Conservation (phyloP, 2,113 vertebrate species). For the Odocoileus virginianus region DNA sequence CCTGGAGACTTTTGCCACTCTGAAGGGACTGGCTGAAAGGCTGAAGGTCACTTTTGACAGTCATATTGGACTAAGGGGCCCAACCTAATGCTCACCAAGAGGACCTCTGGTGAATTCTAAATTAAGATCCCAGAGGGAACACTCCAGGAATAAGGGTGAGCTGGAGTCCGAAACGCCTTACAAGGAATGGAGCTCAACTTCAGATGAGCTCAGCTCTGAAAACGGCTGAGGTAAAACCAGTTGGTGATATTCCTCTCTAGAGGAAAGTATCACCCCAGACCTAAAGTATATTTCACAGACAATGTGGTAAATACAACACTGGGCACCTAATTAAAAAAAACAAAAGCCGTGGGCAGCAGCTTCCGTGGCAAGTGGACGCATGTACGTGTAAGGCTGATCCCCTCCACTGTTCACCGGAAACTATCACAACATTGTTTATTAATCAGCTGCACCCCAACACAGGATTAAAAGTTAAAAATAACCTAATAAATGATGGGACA, state of each 20-base stretch:
- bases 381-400: fast-evolving
- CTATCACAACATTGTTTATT: background rate
- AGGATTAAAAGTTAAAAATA: background rate
- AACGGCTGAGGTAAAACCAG: background rate
- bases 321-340: background rate
- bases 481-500: background rate
- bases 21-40: background rate
- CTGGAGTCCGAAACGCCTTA: background rate
- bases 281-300: background rate
- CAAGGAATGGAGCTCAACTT: background rate
- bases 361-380: background rate
- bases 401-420: background rate
- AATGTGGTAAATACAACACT: background rate
- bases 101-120: background rate
- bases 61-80: background rate
- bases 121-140: background rate
- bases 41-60: background rate
- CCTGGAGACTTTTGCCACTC: background rate
- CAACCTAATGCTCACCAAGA: background rate
- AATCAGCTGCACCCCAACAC: background rate
- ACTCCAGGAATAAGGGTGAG: background rate
- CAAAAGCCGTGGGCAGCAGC: fast-evolving
- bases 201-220: background rate
- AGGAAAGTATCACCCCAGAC: background rate
- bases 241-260: background rate